phyloP scores from a whole-genome alignment of 1,140 invertebrate genomes.

The Wiebesia pumilae region DNA sequence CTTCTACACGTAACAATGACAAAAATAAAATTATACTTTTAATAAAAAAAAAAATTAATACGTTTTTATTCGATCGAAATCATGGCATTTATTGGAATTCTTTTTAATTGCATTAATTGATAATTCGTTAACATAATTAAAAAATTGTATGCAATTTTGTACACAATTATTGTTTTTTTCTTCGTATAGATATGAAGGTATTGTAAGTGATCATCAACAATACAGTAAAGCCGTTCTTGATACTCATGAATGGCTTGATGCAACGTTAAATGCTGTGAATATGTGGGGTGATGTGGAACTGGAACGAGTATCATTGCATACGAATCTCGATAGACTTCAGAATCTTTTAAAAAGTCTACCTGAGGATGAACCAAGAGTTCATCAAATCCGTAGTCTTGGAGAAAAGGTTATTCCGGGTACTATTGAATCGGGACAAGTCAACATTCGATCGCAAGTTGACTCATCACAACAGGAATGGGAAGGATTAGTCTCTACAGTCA shows the following conservation, averaged over 20 bases:
- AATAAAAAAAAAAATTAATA: too few relatives aligned
- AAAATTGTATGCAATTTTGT: too few relatives aligned
- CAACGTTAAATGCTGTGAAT: slow-evolving; percentile 88
- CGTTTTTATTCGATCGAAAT: too few relatives aligned
- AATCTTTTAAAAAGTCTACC: slow-evolving; percentile 86
- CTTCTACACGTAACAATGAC: too few relatives aligned
- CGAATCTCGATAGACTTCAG: slow-evolving; percentile 89
- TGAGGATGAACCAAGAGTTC: slow-evolving; percentile 90
- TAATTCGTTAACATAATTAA: too few relatives aligned
- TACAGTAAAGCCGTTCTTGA: slow-evolving; percentile 93
- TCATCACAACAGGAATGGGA: slow-evolving; percentile 93
- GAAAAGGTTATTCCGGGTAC: slow-evolving; percentile 94
- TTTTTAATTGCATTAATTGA: too few relatives aligned
- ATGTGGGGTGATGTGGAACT: slow-evolving; percentile 91
- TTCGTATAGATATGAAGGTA: slow-evolving; percentile 83
- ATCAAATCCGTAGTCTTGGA: slow-evolving; percentile 85
- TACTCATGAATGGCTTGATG: slow-evolving; percentile 92
- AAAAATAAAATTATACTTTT: too few relatives aligned
- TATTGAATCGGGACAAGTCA: slow-evolving; percentile 87
- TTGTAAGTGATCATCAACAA: slow-evolving; percentile 93
- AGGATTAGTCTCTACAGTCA: slow-evolving; percentile 84
- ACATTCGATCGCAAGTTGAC: slow-evolving; percentile 90
- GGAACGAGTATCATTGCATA: slow-evolving; percentile 91
- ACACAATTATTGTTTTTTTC: background rate
- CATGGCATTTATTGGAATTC: too few relatives aligned